These are phyloP conservation scores for Atherinosoma microstoma DNA, from an alignment of 2,797 vertebrate species.

Conservation along the genomic window DNA sequence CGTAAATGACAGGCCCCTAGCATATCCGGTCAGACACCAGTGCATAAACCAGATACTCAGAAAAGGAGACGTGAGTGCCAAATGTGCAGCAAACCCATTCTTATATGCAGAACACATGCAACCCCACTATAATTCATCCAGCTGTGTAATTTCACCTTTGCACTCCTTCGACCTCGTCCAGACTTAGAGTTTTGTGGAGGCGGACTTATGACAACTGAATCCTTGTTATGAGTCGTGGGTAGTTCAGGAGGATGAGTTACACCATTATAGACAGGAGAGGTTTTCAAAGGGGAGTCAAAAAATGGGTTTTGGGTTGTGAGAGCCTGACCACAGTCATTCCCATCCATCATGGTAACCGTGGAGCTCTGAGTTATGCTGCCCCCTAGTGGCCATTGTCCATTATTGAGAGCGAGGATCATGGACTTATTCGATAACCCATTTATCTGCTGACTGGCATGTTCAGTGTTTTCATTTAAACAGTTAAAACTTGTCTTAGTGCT, in stretches of 20 bases:
- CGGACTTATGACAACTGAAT: slow-evolving; percentile 92
- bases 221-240: slow-evolving; percentile 80
- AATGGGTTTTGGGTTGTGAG: slow-evolving; percentile 84
- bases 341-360: slow-evolving; percentile 84
- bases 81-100: slow-evolving; percentile 35
- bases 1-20: slow-evolving; percentile 23
- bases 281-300: slow-evolving; percentile 81
- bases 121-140: slow-evolving; percentile 10
- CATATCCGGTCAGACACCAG: slow-evolving; percentile 18
- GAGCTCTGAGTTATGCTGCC: slow-evolving; percentile 77
- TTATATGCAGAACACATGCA: slow-evolving; percentile 68
- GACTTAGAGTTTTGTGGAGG: slow-evolving; percentile 93
- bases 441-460: slow-evolving; percentile 86
- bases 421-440: slow-evolving; percentile 89
- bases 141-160: slow-evolving; percentile 89
- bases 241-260: slow-evolving; percentile 68
- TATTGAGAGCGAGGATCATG: slow-evolving; percentile 85
- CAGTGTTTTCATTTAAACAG: slow-evolving; percentile 80
- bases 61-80: slow-evolving; percentile 52
- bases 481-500: slow-evolving; percentile 71
- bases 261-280: slow-evolving; percentile 80
- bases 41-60: slow-evolving; percentile 32
- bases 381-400: slow-evolving; percentile 88
- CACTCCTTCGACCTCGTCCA: slow-evolving; percentile 91
- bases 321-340: slow-evolving; percentile 78